Conservation (phyloP, 1,140 invertebrate species). For the Zaprionus tsacasi region DNA sequence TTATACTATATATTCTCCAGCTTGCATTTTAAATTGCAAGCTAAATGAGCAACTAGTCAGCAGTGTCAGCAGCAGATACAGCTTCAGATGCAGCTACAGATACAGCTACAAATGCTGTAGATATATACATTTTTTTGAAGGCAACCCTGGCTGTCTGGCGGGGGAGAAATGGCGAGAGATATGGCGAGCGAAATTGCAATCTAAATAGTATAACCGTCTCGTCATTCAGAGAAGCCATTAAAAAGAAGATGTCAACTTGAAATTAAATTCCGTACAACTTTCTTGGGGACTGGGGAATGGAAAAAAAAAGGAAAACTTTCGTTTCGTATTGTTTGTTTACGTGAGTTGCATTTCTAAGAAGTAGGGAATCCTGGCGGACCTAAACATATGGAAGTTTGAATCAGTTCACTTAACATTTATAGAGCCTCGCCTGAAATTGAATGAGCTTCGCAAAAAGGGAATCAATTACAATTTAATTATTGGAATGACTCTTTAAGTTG, state of each 20-base stretch:
- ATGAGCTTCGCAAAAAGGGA: slow-evolving; percentile 11
- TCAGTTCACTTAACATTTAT: slow-evolving; percentile 45
- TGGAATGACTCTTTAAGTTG: not conserved
- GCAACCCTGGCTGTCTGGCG: not conserved
- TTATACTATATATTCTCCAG: slow-evolving; percentile 10
- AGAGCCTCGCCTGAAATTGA: slow-evolving; percentile 24
- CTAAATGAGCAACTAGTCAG: slow-evolving; percentile 33
- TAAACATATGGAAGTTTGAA: slow-evolving; percentile 53
- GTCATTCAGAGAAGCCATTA: slow-evolving; percentile 54
- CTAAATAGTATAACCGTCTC: slow-evolving; percentile 60
- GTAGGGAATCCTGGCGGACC: slow-evolving; percentile 40
- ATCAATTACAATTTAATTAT: slow-evolving; percentile 30
- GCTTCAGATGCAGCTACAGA: not conserved
- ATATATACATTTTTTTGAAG: slow-evolving; percentile 2
- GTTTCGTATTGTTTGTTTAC: slow-evolving; percentile 34
- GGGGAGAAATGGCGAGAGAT: slow-evolving; percentile 13
- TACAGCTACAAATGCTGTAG: not conserved
- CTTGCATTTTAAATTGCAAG: slow-evolving; percentile 33
- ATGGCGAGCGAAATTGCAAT: slow-evolving; percentile 64
- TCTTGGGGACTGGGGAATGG: slow-evolving; percentile 22
- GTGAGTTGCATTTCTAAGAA: slow-evolving; percentile 5
- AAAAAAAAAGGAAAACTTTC: slow-evolving; percentile 57
- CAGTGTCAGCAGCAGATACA: slow-evolving; percentile 5
- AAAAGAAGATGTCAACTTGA: slow-evolving; percentile 55
- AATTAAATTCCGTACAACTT: slow-evolving; percentile 58